These are phyloP conservation scores for Cromileptes altivelis DNA, from an alignment of 2,113 vertebrate genomes.

Conservation along the genomic window DNA sequence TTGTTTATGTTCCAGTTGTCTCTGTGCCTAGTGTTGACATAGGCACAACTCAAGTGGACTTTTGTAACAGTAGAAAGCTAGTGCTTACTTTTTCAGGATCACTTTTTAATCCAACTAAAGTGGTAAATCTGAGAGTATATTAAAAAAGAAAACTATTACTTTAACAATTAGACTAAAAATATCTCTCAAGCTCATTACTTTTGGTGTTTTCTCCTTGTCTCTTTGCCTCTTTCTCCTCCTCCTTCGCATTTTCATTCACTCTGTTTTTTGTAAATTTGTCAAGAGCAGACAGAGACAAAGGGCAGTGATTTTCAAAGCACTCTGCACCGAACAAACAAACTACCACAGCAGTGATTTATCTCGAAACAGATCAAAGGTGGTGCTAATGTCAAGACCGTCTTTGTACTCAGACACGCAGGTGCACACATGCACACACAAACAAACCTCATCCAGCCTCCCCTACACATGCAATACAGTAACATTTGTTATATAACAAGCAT, in stretches of 20 bases:
- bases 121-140: background rate
- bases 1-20: background rate
- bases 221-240: background rate
- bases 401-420: slow-evolving; percentile 61
- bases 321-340: slow-evolving; percentile 48
- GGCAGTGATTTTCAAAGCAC: slow-evolving; percentile 63
- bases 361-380: slow-evolving; percentile 63
- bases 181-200: background rate
- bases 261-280: slow-evolving; percentile 34
- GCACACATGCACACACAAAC: slow-evolving; percentile 26
- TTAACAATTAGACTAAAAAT: slow-evolving; percentile 22
- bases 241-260: slow-evolving; percentile 6
- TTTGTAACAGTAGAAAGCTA: background rate
- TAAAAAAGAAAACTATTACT: background rate
- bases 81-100: background rate
- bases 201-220: background rate
- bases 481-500: slow-evolving; percentile 9
- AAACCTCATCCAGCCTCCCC: background rate
- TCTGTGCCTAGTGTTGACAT: background rate
- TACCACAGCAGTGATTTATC: slow-evolving; percentile 53
- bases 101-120: background rate
- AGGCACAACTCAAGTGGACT: background rate
- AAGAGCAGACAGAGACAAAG: slow-evolving; percentile 16
- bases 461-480: background rate
- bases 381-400: slow-evolving; percentile 54